Evolutionary conservation across 2,113 vertebrate species (phyloP), one percentile per base, ranked within the genome.

Genomic region (Lepisosteus oculatus): DNA sequence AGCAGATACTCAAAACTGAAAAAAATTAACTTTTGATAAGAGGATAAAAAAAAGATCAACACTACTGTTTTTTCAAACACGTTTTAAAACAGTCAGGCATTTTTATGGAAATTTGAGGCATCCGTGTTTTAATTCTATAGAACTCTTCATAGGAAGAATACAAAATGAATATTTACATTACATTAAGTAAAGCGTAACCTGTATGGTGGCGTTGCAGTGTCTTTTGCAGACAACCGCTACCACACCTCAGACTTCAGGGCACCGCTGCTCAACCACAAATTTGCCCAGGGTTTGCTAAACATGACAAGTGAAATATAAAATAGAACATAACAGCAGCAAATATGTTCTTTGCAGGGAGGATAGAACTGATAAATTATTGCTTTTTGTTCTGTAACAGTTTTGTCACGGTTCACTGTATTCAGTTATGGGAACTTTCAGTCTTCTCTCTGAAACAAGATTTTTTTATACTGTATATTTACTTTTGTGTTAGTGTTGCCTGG

Each of bases 321-420:
- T 47, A 51, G 9, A 51, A 51, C 47, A 51, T 9, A 51, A 76
- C 74, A 67, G 64, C 67, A 68, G 73, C 71, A 68, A 79, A 76
- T 78, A 78, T 47, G 54, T 75, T 72, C 67, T 74, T 72, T 73
- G 76, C 70, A 13, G 51, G 72, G 66, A 68, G 72, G 65, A 44
- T 77, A 81, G 15, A 68, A 55, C 44, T 42, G 62, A 56, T 17
- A n/a, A 69, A 64, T 70, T 83, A 72, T 80, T 67, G 74, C 77
- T 69, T 75, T 62, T 67, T 68, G 41, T 75, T 71, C 59, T 79
- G 80, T 81, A 86, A 89, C 85, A 78, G 78, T 77, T 78, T 72
- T 76, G 63, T 79, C 80, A 83, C 42, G 70, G 76, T 70, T 80
- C 72, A 79, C 17, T 74, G 78, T 55, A 11, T 29, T 8, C 29